Base-by-base conservation (phyloP, 2,888 invertebrate genomes). In the Parthenolecanium corni region DNA sequence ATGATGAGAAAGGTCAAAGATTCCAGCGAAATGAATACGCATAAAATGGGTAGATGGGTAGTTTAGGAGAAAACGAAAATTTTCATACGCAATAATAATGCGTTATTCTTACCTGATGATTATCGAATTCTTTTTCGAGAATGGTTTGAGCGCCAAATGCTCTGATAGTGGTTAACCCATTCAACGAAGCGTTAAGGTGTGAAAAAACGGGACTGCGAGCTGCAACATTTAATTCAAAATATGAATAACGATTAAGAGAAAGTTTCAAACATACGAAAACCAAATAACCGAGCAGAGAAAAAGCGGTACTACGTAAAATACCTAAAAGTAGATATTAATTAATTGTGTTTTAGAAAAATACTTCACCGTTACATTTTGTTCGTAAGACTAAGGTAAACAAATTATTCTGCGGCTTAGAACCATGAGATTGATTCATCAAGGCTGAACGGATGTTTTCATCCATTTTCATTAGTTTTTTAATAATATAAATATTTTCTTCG, bases 161-260 rank as follows among this genome's bases (percentile, higher is more conserved):
- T 62, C 96, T 80, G 52, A 97, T 93, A 0, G 94, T 94, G 0
- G 90, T 83, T 66, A 97, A 77, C 0, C 96, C 96, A 72, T 89
- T 86, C 4, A 97, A 77, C 0, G 91, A 84, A 24, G 93, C 88
- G 71, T 85, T 89, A 70, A 96, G 76, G 72, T 95, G 94, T 2
- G 89, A 87, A 76, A 94, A 96, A n/a, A 97, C 89, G 0, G 96
- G 96, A 70, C 93, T 93, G 65, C 93, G 84, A 66, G 91, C 90
- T 90, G 76, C 49, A 73, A 36, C 12, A 14, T 3, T 20, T 49
- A 18, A 18, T 46, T 6, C 4, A 42, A 40, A 14, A 47, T 36
- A 21, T 24, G 12, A 53, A 46, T 21, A 46, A 11, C 9, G 31
- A 31, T 31, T 31, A 31, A 31, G 5, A 31, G 16, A 44, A 25